phyloP scores from a whole-genome alignment of 2,888 invertebrate genomes.

The Ethmia dodecea region DNA sequence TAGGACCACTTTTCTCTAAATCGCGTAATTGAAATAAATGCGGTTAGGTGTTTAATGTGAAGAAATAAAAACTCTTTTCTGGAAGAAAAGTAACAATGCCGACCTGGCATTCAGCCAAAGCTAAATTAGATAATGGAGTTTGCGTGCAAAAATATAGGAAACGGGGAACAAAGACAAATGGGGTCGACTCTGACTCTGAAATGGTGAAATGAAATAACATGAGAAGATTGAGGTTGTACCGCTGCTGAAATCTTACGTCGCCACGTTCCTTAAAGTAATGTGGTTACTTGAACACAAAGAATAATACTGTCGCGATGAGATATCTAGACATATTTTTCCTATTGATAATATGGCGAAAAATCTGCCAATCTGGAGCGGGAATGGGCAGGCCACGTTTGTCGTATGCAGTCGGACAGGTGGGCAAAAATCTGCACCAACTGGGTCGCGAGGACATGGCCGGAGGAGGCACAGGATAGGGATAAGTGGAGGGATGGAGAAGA shows the following conservation, averaged over 20 bases:
- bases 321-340: too few relatives aligned
- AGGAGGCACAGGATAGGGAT: too few relatives aligned
- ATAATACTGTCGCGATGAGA: too few relatives aligned
- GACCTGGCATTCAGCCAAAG: conserved; percentile 75
- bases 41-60: conserved; percentile 61
- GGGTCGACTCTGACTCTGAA: conserved; percentile 66
- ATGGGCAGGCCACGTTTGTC: too few relatives aligned
- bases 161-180: conserved; percentile 77
- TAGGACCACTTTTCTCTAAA: conserved; percentile 2
- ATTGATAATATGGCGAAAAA: too few relatives aligned
- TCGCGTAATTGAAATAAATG: conserved; percentile 59
- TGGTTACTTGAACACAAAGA: too few relatives aligned
- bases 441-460: too few relatives aligned
- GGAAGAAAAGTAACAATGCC: conserved; percentile 66
- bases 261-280: conserved; percentile 16
- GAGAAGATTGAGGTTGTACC: conserved; percentile 58
- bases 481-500: too few relatives aligned
- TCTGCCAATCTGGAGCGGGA: too few relatives aligned
- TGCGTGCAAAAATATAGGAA: conserved; percentile 78
- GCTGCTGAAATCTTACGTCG: conserved; percentile 31
- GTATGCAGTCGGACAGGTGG: too few relatives aligned
- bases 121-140: conserved; percentile 78
- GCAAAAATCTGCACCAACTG: too few relatives aligned
- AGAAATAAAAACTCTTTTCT: conserved; percentile 65
- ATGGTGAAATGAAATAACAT: conserved; percentile 69